phyloP scores from a whole-genome alignment of 2,797 vertebrate genomes.

The Dendrocincla tyrannina region DNA sequence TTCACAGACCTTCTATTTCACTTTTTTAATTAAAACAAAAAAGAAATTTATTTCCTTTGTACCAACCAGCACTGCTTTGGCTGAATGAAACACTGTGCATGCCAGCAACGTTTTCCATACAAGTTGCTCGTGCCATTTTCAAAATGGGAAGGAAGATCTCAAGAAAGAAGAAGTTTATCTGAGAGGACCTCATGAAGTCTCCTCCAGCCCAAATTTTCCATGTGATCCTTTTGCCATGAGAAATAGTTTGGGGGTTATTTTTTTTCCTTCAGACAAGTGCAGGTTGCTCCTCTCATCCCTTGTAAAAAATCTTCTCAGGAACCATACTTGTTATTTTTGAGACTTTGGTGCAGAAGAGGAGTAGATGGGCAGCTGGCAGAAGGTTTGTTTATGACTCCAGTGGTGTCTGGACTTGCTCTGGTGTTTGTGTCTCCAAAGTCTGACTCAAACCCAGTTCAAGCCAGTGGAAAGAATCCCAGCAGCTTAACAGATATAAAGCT shows the following conservation, averaged over 20 bases:
- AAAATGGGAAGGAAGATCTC: neutral
- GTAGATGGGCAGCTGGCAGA: conserved; percentile 50
- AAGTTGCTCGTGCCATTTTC: neutral
- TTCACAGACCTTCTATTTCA: neutral
- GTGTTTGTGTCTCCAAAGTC: conserved; percentile 45
- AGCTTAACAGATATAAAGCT: conserved; percentile 25
- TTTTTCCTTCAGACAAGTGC: neutral
- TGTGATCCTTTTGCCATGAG: neutral
- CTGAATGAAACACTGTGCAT: neutral
- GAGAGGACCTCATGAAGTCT: neutral
- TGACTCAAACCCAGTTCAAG: conserved; percentile 53
- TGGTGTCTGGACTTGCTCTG: conserved; percentile 41
- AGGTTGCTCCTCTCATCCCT: neutral
- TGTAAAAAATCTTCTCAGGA: neutral
- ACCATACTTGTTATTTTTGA: neutral
- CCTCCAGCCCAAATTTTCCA: neutral
- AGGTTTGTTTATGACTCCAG: conserved; percentile 47
- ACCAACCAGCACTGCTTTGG: neutral
- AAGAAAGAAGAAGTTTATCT: neutral
- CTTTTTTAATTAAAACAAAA: neutral
- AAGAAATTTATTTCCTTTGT: neutral
- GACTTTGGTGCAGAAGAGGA: neutral
- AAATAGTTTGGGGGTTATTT: neutral
- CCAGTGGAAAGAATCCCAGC: conserved; percentile 39
- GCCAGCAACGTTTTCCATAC: neutral